Conservation (phyloP, 53 echinoderm and acorn worm genomes). For the Temnopleurus reevesii region DNA sequence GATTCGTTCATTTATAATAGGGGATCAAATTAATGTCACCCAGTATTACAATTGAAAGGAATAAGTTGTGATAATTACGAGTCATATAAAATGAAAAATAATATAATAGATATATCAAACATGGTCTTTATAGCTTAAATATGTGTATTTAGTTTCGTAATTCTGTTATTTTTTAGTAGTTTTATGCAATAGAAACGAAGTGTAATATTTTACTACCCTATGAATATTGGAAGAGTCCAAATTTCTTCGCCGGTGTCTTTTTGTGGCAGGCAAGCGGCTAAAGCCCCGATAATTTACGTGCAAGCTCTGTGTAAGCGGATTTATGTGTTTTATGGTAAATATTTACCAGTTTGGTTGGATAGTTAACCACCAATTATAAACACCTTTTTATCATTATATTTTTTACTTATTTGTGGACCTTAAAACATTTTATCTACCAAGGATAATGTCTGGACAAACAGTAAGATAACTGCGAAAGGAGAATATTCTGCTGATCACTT, state of each 20-base stretch:
- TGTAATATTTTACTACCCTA: background rate
- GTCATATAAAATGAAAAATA: too few relatives aligned
- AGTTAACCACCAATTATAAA: constrained; percentile 25
- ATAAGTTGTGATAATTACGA: too few relatives aligned
- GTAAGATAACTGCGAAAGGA: background rate
- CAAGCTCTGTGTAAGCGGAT: constrained; percentile 13
- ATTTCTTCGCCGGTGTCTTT: background rate
- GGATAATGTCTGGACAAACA: background rate
- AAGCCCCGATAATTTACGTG: background rate
- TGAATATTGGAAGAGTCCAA: background rate
- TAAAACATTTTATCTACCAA: background rate
- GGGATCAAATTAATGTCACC: too few relatives aligned
- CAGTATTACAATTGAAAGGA: too few relatives aligned
- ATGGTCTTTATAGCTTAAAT: too few relatives aligned
- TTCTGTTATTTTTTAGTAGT: too few relatives aligned
- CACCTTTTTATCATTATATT: background rate
- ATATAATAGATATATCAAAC: too few relatives aligned
- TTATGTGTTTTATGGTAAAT: constrained; percentile 24
- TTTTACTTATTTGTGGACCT: background rate
- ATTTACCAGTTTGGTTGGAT: constrained; percentile 7
- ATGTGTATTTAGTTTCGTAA: too few relatives aligned
- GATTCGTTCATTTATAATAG: constrained; percentile 5
- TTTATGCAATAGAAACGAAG: too few relatives aligned
- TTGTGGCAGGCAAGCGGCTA: background rate
- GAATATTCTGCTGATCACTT: background rate